Evolutionary conservation across 1,140 invertebrate species (phyloP), one percentile per base, ranked within the genome.

Genomic region (Frieseomelitta varia): DNA sequence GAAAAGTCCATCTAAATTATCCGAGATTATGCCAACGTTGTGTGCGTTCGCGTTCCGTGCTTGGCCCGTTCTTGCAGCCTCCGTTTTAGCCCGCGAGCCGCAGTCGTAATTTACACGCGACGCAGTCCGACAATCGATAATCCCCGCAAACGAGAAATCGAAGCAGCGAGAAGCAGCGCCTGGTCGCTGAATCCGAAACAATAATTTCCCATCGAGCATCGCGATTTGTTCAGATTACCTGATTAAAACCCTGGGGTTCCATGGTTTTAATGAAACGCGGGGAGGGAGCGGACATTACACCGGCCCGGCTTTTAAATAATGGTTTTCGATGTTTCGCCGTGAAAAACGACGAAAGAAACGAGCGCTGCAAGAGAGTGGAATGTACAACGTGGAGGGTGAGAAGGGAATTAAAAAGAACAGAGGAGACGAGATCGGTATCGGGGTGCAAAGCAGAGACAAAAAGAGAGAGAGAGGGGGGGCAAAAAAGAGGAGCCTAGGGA

Each of bases 271-370:
- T 72, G 75, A 71, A 79, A 79, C 81, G 39, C 81, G 1, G 12
- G 76, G n/a, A n/a, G n/a, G 76, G 30, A 84, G 51, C 58, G 19
- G 58, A 80, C 80, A 80, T 84, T 79, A 80, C 47, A 74, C 69
- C 56, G 17, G 24, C 15, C 39, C n/a, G 56, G 51, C 58, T 73
- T 84, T 84, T 84, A 84, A 84, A 80, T 80, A 84, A 84, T 80
- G 77, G 71, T 80, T 80, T 67, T 63, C 83, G 83, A 84, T 68
- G 83, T 73, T 84, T 79, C 30, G 51, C 67, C 69, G 77, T 71
- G 61, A 39, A 78, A 39, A 47, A n/a, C n/a, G n/a, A n/a, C n/a
- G n/a, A 47, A 84, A 73, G 30, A 19, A 58, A 21, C 56, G 79
- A 34, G 24, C 21, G 14, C 21, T 21, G 19, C 30, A 2, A 6